phyloP scores from a whole-genome alignment of 2,888 invertebrate species.

The Leucophora obtusa region DNA sequence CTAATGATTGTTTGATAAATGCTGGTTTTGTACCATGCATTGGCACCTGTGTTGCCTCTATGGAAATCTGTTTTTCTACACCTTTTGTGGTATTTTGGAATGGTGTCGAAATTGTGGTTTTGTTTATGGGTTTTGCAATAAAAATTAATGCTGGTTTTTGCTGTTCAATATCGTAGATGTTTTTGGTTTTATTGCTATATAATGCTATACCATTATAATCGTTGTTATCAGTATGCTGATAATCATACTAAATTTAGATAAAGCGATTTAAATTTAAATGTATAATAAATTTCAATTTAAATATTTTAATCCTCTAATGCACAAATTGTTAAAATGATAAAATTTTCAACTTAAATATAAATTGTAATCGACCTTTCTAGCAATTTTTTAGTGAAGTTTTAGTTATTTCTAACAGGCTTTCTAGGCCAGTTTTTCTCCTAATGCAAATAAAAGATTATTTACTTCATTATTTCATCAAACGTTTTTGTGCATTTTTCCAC shows the following conservation, averaged over 20 bases:
- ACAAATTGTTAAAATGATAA: too few species aligned
- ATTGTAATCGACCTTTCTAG: too few species aligned
- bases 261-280: too few species aligned
- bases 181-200: constrained; percentile 21
- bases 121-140: constrained; percentile 45
- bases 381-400: too few species aligned
- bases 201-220: constrained; percentile 6
- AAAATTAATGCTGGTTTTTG: constrained; percentile 29
- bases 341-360: too few species aligned
- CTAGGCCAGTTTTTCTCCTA: too few species aligned
- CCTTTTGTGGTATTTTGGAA: background rate
- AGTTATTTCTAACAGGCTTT: too few species aligned
- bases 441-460: too few species aligned
- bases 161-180: constrained; percentile 14
- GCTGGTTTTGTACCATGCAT: background rate
- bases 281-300: too few species aligned
- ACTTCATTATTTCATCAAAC: too few species aligned
- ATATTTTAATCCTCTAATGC: too few species aligned
- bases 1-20: background rate
- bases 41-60: background rate
- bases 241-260: background rate
- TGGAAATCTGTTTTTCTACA: background rate
- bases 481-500: too few species aligned
- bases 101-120: constrained; percentile 46
- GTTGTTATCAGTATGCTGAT: background rate